Evolutionary conservation across 2,797 vertebrate genomes (phyloP).

Genomic region (Miichthys miiuy): DNA sequence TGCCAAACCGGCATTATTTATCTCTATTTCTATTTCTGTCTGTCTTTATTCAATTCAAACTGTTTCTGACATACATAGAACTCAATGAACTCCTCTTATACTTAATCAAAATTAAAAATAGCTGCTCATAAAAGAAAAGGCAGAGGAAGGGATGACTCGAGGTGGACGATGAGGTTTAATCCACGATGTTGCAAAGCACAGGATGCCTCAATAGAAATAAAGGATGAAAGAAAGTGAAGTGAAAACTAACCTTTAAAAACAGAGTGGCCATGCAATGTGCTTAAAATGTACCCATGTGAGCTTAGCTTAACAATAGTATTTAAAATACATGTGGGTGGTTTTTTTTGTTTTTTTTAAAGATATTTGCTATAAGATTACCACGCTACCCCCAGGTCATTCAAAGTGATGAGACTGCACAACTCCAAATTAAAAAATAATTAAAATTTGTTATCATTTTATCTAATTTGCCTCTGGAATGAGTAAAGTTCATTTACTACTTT

Average conservation of each 20-base stretch:
- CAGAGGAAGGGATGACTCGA: not conserved
- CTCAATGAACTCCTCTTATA: not conserved
- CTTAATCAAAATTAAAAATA: not conserved
- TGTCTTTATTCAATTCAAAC: not conserved
- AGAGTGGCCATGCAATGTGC: not conserved
- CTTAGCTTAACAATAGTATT: not conserved
- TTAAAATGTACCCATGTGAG: not conserved
- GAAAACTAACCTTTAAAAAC: constrained; percentile 5
- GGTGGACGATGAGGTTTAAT: not conserved
- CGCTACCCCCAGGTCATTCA: not conserved
- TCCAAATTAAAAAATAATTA: constrained; percentile 30
- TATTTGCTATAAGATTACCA: not conserved
- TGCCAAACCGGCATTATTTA: constrained; percentile 1
- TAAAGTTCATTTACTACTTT: constrained; percentile 14
- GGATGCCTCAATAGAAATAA: constrained; percentile 1
- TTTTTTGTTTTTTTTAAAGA: not conserved
- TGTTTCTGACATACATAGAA: constrained; percentile 1
- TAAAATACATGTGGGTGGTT: not conserved
- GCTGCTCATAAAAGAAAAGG: not conserved
- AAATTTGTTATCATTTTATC: constrained; percentile 14
- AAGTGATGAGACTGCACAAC: constrained; percentile 15
- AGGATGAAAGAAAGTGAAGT: not conserved
- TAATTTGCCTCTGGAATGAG: constrained; percentile 19
- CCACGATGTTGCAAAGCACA: not conserved
- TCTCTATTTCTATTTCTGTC: not conserved